A percentile compares a stretch with the other conserved stretches of the same genome.
phyloP scores from a whole-genome alignment of 2,888 invertebrate genomes.

The Limenitis camilla region DNA sequence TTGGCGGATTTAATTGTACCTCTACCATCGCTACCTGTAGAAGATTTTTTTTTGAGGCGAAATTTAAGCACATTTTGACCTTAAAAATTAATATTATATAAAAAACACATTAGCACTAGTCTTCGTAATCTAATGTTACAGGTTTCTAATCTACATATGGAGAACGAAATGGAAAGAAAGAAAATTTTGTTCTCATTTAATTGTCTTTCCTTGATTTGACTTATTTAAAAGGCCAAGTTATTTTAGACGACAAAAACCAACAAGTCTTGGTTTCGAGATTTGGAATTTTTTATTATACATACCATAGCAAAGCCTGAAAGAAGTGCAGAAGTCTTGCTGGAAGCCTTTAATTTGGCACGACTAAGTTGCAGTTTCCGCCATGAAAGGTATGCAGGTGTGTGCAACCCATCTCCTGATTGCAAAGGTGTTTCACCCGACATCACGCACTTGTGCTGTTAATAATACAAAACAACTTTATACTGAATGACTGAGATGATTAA shows the following conservation, averaged over 20 bases:
- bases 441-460: slow-evolving; percentile 54
- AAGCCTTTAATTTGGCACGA: slow-evolving; percentile 97
- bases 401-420: slow-evolving; percentile 84
- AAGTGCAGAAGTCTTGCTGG: slow-evolving; percentile 97
- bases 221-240: too few species aligned
- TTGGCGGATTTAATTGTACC: slow-evolving; percentile 86
- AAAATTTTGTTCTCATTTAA: too few species aligned
- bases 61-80: neutral
- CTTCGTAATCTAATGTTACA: too few species aligned
- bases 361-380: slow-evolving; percentile 95
- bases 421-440: slow-evolving; percentile 77
- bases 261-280: too few species aligned
- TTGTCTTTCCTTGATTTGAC: too few species aligned
- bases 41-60: neutral
- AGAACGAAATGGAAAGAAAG: too few species aligned
- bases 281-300: slow-evolving; percentile 30
- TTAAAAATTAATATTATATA: too few species aligned
- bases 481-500: too few species aligned
- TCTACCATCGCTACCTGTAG: slow-evolving; percentile 96
- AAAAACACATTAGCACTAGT: too few species aligned
- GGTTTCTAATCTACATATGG: too few species aligned
- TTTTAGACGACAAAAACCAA: too few species aligned
- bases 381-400: slow-evolving; percentile 88
- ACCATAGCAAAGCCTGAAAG: slow-evolving; percentile 99
- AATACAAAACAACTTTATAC: neutral